These are phyloP conservation scores for Pegoplata infirma DNA, from an alignment of 2,888 invertebrate genomes.

Conservation along the genomic window DNA sequence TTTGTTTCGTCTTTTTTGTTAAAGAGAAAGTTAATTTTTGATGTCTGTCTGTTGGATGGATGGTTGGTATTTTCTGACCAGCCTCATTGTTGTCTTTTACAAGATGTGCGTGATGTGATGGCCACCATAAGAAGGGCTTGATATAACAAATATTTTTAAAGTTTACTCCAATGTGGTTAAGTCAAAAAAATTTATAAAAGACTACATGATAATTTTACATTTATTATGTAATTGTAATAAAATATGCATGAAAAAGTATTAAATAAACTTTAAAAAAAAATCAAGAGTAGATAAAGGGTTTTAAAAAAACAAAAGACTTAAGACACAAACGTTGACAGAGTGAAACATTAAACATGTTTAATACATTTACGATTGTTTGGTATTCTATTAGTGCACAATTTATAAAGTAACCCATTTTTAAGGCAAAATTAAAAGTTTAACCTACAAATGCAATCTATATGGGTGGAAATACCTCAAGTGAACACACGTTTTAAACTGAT, in stretches of 20 bases:
- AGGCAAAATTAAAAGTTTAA: too few relatives aligned
- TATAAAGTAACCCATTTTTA: too few relatives aligned
- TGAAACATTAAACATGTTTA: too few relatives aligned
- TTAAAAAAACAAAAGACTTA: conserved; percentile 33
- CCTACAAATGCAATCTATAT: too few relatives aligned
- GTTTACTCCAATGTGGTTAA: conserved; percentile 12
- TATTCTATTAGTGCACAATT: too few relatives aligned
- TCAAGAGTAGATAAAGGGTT: conserved; percentile 23
- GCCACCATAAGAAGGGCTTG: conserved; percentile 32
- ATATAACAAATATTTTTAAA: conserved; percentile 7
- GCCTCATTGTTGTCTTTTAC: neutral
- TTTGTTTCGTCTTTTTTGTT: conserved; percentile 21
- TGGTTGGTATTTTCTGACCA: conserved; percentile 25
- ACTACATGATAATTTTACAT: conserved; percentile 35
- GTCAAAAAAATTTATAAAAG: neutral
- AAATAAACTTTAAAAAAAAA: neutral
- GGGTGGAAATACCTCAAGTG: too few relatives aligned
- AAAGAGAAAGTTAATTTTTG: conserved; percentile 57
- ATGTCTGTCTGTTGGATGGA: neutral
- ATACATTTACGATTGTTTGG: too few relatives aligned
- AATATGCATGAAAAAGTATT: conserved; percentile 1
- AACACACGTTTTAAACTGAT: too few relatives aligned
- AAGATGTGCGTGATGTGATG: conserved; percentile 29
- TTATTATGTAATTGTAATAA: conserved; percentile 44
- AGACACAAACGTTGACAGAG: conserved; percentile 10